phyloP scores from a whole-genome alignment of 1,140 invertebrate species.

The Sycophila sp. region DNA sequence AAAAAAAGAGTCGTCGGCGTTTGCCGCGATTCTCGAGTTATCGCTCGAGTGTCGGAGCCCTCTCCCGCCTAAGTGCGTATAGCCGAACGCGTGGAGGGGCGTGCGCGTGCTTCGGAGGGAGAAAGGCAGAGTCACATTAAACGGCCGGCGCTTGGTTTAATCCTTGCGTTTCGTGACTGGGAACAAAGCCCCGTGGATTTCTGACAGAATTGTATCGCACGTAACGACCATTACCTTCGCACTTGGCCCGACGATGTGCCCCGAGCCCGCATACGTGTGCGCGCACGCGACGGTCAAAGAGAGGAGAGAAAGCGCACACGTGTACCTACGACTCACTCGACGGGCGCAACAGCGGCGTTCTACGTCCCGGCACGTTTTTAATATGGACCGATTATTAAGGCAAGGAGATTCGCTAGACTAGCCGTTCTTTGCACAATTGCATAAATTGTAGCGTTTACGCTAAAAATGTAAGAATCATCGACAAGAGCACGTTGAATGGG shows the following conservation, averaged over 20 bases:
- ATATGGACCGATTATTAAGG: too few relatives aligned
- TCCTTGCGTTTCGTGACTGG: constrained; percentile 65
- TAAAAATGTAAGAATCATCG: too few relatives aligned
- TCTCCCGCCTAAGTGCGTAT: neutral
- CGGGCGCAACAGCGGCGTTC: too few relatives aligned
- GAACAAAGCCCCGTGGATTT: constrained; percentile 66
- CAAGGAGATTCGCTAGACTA: too few relatives aligned
- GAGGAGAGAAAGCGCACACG: too few relatives aligned
- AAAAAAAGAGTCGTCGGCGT: too few relatives aligned
- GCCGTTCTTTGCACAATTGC: too few relatives aligned
- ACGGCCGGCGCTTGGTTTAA: constrained; percentile 57
- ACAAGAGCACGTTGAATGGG: too few relatives aligned
- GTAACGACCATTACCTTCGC: constrained; percentile 64
- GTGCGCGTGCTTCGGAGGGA: neutral
- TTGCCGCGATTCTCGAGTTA: neutral
- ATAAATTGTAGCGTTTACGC: too few relatives aligned
- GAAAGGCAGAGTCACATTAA: constrained; percentile 55
- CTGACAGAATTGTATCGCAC: constrained; percentile 65
- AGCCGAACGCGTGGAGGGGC: neutral
- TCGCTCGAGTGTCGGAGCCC: neutral
- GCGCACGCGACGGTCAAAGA: neutral
- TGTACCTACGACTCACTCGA: too few relatives aligned
- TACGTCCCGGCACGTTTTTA: too few relatives aligned
- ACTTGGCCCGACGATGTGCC: constrained; percentile 47
- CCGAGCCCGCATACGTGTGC: neutral